Evolutionary conservation across 2,888 invertebrate genomes (phyloP), one percentile per base, ranked within the genome.

Genomic region (Lasioglossum zephyrum): DNA sequence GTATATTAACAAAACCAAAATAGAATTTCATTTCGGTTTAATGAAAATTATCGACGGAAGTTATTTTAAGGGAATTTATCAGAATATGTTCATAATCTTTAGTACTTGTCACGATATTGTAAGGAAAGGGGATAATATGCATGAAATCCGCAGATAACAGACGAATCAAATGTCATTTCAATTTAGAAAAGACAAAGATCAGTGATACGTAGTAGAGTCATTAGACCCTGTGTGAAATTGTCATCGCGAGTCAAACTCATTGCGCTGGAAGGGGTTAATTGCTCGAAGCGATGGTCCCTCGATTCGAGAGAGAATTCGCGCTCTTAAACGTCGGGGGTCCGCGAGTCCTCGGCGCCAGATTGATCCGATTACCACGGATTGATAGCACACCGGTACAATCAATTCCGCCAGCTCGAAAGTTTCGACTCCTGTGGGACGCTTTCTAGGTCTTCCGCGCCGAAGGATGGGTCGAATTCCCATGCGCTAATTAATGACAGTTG

Each of bases 361-460:
- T 18, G 47, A 47, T 47, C 18, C 73, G 47, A 73, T 73, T 73
- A 49, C 16, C 31, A 9, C 9, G 73, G 47, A 47, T 26, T 69
- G 66, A 39, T 69, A 36, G 66, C 66, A 9, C 18, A 4, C 8
- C 22, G 63, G 16, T 16, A 63, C 63, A 63, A 63, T 63, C 63
- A 63, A 31, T 63, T 63, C 63, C 63, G 31, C 16, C 63, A 63
- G 31, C 26, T 63, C 63, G 63, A 63, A 63, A 63, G 63, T 63
- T 31, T 63, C 31, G 26, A 31, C 63, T 63, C 26, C 11, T 53
- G 53, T 22, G 53, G 13, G 63, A 63, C 31, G 16, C 16, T 31
- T 63, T 63, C 31, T 16, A 31, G 13, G 31, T 63, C 26, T 31
- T 31, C 63, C 63, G 16, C 63, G 31, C 31, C 63, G 16, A 63